Percentiles rank a stretch among this genome's conserved stretches.
Evolutionary conservation across 1,140 invertebrate genomes (phyloP).

Genomic region (Ceratitis capitata): DNA sequence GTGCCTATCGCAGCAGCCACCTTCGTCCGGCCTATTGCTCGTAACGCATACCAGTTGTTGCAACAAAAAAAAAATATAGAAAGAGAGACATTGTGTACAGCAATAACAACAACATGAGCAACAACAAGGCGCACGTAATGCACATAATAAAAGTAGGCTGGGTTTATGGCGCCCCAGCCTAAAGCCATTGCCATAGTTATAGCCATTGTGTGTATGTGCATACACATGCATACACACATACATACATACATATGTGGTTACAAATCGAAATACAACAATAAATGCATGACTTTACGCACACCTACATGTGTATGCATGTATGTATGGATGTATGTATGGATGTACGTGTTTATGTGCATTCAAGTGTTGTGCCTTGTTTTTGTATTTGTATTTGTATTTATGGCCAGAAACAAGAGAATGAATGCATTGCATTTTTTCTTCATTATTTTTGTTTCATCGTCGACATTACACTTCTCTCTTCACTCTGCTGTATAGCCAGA

Average conservation of each 20-base stretch:
- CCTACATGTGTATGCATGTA: not conserved
- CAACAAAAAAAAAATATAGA: slow-evolving; percentile 5
- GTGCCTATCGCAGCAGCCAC: slow-evolving; percentile 4
- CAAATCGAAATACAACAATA: too few species aligned
- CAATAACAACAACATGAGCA: slow-evolving; percentile 20
- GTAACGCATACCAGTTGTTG: not conserved
- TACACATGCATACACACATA: not conserved
- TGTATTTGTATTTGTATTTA: not conserved
- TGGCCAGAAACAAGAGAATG: slow-evolving; percentile 22
- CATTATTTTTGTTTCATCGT: slow-evolving; percentile 31
- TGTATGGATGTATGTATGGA: not conserved
- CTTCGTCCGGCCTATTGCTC: slow-evolving; percentile 8
- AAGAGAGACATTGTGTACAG: too few species aligned
- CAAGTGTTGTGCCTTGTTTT: too few species aligned
- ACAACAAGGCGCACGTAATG: not conserved
- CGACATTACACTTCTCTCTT: slow-evolving; percentile 1
- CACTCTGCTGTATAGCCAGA: not conserved
- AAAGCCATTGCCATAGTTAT: not conserved
- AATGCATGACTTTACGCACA: not conserved
- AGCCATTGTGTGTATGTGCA: not conserved
- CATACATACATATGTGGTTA: not conserved
- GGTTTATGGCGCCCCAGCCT: slow-evolving; percentile 40
- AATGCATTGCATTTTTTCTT: slow-evolving; percentile 14
- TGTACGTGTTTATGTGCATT: too few species aligned
- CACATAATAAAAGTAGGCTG: slow-evolving; percentile 43